Base-by-base conservation (phyloP, 2,113 vertebrate species). In the Clinocottus analis region DNA sequence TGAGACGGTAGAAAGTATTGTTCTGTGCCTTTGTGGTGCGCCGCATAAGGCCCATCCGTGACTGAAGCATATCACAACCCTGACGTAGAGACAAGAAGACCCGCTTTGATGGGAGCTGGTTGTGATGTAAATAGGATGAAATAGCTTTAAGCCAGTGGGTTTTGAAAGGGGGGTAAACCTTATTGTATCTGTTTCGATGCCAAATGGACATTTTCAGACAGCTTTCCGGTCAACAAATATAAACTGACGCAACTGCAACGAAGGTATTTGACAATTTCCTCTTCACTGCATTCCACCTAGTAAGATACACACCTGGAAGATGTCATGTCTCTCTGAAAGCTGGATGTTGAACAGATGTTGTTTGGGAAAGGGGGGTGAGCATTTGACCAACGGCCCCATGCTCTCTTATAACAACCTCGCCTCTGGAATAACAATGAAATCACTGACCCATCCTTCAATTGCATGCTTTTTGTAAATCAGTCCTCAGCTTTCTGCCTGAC, bases 241-340 rank as follows among this genome's bases (percentile, higher is more conserved):
- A 2, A 25, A 27, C 33, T 79, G 63, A 68, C 3, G 11, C 29
- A 63, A 58, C n/a, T 65, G 43, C 58, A 39, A 62, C 12, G 1
- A 65, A 56, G 76, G 31, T 63, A 66, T 85, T 73, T 79, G 37
- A 75, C 80, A 90, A 85, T 85, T 86, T 91, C 84, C 87, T 82
- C 60, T 39, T 27, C 14, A 6, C 55, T 23, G 9, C 74, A 73
- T 85, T 86, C 70, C 65, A 10, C 21, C 31, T 60, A 7, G 41
- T 71, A 71, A 27, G 23, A 41, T 49, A 60, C 59, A 33, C 63
- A 75, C 51, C 71, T 71, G 65, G 35, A 43, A 58, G 41, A 82
- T 45, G 23, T 39, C 43, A 47, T 63, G 31, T 55, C 39, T 35
- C 13, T 61, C 27, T 75, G 11, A 73, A 12, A 14, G n/a, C 29